Conservation (phyloP, 2,888 invertebrate genomes). For the Drosophila affinis region DNA sequence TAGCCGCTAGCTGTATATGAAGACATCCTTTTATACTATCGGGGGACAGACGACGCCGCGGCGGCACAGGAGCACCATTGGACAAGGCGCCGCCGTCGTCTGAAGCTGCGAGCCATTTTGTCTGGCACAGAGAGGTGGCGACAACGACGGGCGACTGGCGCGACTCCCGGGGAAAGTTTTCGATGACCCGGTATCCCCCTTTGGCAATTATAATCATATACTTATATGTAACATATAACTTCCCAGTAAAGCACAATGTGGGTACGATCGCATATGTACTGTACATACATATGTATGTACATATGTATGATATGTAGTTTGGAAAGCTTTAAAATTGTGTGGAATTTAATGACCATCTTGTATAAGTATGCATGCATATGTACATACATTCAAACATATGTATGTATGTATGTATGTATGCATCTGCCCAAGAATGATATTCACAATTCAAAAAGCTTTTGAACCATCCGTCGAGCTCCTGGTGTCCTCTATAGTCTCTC, state of each 20-base stretch:
- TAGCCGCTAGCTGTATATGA: constrained; percentile 65
- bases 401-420: neutral
- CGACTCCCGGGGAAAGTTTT: constrained; percentile 30
- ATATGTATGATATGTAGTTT: too few species aligned
- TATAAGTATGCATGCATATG: neutral
- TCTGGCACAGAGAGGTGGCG: constrained; percentile 79
- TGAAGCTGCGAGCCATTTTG: constrained; percentile 48
- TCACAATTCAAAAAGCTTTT: neutral
- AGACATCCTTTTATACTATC: constrained; percentile 73
- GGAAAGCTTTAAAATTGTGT: too few species aligned
- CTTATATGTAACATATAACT: neutral
- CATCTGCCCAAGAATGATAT: constrained; percentile 23
- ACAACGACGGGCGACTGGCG: constrained; percentile 71
- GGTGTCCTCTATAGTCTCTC: constrained; percentile 1
- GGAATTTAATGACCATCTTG: neutral
- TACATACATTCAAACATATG: neutral
- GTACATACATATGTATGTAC: neutral
- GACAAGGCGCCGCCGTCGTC: constrained; percentile 74
- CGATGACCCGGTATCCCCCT: constrained; percentile 8
- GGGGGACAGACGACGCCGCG: constrained; percentile 42
- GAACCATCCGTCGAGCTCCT: neutral
- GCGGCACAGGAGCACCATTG: constrained; percentile 54
- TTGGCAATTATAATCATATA: constrained; percentile 11
- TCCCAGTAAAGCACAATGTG: neutral
- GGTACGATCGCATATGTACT: neutral